Evolutionary conservation across 2,888 invertebrate species (phyloP).

Genomic region (Tortricodes alternella): DNA sequence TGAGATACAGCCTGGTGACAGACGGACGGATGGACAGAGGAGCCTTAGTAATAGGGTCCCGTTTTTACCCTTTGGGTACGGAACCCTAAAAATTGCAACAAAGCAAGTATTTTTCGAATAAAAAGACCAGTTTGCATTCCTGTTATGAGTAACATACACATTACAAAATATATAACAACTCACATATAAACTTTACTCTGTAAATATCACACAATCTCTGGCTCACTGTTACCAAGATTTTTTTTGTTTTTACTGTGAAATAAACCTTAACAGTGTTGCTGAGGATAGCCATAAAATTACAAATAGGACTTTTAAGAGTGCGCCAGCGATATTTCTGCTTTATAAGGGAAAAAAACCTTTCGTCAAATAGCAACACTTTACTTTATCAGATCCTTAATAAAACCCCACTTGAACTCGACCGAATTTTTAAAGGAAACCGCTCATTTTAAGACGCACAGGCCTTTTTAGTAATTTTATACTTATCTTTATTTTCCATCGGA

Average conservation of each 20-base stretch:
- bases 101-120: no score
- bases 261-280: not conserved
- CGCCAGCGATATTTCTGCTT: conserved; percentile 6
- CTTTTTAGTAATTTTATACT: conserved; percentile 26
- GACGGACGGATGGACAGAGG: no score
- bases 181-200: not conserved
- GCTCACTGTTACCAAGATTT: no score
- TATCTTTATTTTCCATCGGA: conserved; percentile 17
- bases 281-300: not conserved
- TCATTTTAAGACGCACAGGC: conserved; percentile 8
- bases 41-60: no score
- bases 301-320: not conserved
- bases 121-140: no score
- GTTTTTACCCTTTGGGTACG: no score
- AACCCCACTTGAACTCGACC: conserved; percentile 3
- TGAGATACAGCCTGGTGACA: no score
- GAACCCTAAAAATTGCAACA: no score
- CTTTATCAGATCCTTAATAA: conserved; percentile 25
- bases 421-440: conserved; percentile 14
- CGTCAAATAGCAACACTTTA: conserved; percentile 17
- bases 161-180: not conserved
- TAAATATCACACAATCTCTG: no score
- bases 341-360: conserved; percentile 7
- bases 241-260: no score
- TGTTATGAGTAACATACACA: no score